Percentiles rank a stretch among this genome's conserved stretches.
phyloP scores from a whole-genome alignment of 2,797 vertebrate species.

The Agapornis canus region DNA sequence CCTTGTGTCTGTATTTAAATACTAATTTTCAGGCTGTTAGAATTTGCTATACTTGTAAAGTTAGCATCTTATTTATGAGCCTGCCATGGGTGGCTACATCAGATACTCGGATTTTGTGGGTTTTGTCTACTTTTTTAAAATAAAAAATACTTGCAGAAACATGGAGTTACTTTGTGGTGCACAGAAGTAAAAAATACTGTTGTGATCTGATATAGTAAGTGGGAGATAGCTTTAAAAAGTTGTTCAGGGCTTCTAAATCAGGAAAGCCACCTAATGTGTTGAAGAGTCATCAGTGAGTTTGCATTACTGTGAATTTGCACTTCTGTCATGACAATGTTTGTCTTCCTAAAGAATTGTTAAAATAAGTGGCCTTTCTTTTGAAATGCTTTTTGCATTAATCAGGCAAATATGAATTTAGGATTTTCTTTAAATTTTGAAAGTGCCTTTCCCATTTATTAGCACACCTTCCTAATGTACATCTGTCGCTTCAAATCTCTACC shows the following conservation, averaged over 20 bases:
- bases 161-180: background rate
- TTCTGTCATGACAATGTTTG: background rate
- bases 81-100: background rate
- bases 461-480: background rate
- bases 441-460: background rate
- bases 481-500: background rate
- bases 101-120: background rate
- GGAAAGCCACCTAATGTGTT: background rate
- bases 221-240: background rate
- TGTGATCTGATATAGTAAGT: background rate
- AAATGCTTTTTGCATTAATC: background rate
- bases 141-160: background rate
- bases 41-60: background rate
- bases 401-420: background rate
- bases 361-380: background rate
- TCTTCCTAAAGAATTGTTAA: background rate
- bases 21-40: background rate
- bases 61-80: background rate
- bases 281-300: background rate
- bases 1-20: background rate
- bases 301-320: background rate
- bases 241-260: background rate
- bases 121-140: background rate
- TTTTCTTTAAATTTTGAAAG: background rate
- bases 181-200: background rate